Evolutionary conservation across 2,888 invertebrate species (phyloP), one percentile per base, ranked within the genome.

Genomic region (Hemistola chrysoprasaria): DNA sequence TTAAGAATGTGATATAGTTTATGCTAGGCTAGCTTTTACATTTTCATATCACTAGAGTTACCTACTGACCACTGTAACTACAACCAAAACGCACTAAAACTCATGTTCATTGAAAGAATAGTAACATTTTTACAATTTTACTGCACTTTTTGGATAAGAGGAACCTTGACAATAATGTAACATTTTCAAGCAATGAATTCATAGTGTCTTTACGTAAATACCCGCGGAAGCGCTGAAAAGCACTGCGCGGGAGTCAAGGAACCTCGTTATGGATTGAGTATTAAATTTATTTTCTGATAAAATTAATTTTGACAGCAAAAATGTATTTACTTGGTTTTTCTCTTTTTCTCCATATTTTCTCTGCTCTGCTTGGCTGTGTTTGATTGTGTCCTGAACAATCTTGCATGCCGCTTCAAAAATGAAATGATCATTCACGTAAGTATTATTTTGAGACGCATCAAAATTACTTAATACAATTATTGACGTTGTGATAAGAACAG

Each of bases 301-400:
- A 78, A 78, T 80, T 85, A 74, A 82, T 86, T 88, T 85, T 69
- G 72, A 84, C 79, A 78, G 86, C 88, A 87, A 87, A 83, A 88
- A 86, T 91, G 90, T 91, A 92, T 92, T 92, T 91, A 92, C 91
- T 92, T 92, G 89, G 92, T 92, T 92, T 92, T 93, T 92, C 91
- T 92, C 92, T 92, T 92, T 86, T 93, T 92, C 92, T 92, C 90
- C 92, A 92, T 92, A 90, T 91, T 91, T 93, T 92, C 92, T 93
- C 93, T 93, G 93, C 93, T 93, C 93, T 93, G 93, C 93, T 94
- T 94, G 93, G 91, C 92, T 92, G 93, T 93, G 93, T 92, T 92
- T 93, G 93, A 93, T 93, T 93, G 93, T 92, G 92, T 92, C 92
- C 92, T 91, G 91, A 92, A 92, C 92, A 92, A 92, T 90, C 90